Conservation (phyloP, 2,797 vertebrate genomes). For the Etheostoma perlongum region DNA sequence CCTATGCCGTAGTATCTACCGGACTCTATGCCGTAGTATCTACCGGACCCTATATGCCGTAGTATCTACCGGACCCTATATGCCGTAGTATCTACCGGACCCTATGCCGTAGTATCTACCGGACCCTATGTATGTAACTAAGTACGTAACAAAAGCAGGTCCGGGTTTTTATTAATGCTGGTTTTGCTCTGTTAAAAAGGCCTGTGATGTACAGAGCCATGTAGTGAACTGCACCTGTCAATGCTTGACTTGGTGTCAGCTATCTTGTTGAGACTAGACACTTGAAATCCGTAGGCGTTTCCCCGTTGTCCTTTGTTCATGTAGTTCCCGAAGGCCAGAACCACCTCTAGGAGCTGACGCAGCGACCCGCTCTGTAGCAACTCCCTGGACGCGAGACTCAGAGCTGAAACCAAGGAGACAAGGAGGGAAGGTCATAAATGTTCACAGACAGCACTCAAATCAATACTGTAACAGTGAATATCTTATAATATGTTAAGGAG, state of each 20-base stretch:
- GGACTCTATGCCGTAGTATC: too few relatives aligned
- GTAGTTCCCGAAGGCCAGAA: constrained; percentile 96
- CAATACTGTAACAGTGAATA: neutral
- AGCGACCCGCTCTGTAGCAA: constrained; percentile 49
- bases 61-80: too few relatives aligned
- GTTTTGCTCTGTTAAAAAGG: too few relatives aligned
- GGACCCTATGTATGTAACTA: too few relatives aligned
- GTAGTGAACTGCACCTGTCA: constrained; percentile 87
- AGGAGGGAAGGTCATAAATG: neutral
- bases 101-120: too few relatives aligned
- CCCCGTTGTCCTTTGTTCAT: constrained; percentile 98
- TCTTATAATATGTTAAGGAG: neutral
- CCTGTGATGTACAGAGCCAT: neutral
- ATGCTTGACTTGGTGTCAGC: constrained; percentile 95
- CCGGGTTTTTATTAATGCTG: too few relatives aligned
- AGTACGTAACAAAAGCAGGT: too few relatives aligned
- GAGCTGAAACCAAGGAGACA: constrained; percentile 46
- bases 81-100: too few relatives aligned
- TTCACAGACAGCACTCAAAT: neutral
- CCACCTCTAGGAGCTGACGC: constrained; percentile 77
- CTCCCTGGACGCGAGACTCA: constrained; percentile 64
- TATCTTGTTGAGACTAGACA: constrained; percentile 96
- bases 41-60: too few relatives aligned
- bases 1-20: too few relatives aligned
- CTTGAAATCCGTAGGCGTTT: constrained; percentile 93